Evolutionary conservation across 2,888 invertebrate species (phyloP), one percentile per base, ranked within the genome.

Genomic region (Bhutanitis thaidina): DNA sequence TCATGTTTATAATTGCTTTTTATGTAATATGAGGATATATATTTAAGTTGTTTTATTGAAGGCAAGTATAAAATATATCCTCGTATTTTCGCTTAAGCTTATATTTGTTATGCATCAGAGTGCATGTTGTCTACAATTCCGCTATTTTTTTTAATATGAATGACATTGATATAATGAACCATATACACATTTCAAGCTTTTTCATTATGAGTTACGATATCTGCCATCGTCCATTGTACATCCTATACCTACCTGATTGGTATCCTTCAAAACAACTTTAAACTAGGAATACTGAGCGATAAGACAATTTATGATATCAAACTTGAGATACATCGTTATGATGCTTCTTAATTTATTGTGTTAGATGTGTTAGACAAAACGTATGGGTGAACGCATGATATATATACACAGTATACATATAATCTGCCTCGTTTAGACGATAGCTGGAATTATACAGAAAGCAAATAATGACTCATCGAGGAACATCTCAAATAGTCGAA

Each of bases 351-450:
- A 74, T 61, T 57, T 60, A 75, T 61, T 73, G 71, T 74, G 71
- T 74, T 78, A 77, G 74, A 74, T 69, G 66, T 63, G 54, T 60
- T 62, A 61, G 60, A 63, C 47, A 68, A 59, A 64, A 64, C 61
- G 57, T 71, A 60, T 74, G 75, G 76, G 79, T 69, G 69, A 75
- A 64, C 65, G 82, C 83, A 82, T 82, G 82, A 71, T 76, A 73
- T 77, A 71, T 59, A 72, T 72, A 77, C 75, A 74, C 76, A 61
- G 64, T 67, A 64, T 65, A 56, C 64, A 63, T 64, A 67, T 67
- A 58, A 54, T 53, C 66, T 66, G 78, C 75, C 77, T 78, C 71
- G 67, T 70, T 64, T 77, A 79, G 76, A 65, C 57, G 64, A 70
- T 80, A 80, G 80, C 67, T 69, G 63, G 65, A 64, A 54, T 57